phyloP scores from a whole-genome alignment of 2,888 invertebrate genomes.

The Aporophyla nigra region DNA sequence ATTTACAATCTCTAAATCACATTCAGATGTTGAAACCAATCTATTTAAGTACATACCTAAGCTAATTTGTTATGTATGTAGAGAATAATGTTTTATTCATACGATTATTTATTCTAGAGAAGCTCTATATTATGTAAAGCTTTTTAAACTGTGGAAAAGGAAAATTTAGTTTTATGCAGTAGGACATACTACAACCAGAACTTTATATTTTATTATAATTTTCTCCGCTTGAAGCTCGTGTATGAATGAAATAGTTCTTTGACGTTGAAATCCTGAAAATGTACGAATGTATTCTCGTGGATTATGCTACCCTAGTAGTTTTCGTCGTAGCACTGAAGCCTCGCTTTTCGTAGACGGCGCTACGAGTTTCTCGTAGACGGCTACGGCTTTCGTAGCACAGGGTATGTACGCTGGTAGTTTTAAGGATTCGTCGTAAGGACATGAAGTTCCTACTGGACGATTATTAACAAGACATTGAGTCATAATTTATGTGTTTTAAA shows the following conservation, averaged over 20 bases:
- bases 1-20: not conserved
- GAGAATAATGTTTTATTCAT: slow-evolving; percentile 45
- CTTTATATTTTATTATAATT: slow-evolving; percentile 27
- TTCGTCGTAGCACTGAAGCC: slow-evolving; percentile 12
- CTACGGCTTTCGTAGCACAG: not conserved
- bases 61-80: slow-evolving; percentile 33
- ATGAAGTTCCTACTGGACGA: no score
- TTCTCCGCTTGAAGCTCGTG: slow-evolving; percentile 2
- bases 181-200: not conserved
- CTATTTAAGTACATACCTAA: slow-evolving; percentile 25
- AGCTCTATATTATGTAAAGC: not conserved
- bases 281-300: not conserved
- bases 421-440: no score
- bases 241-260: slow-evolving; percentile 19
- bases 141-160: slow-evolving; percentile 11
- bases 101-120: slow-evolving; percentile 15
- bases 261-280: slow-evolving; percentile 9
- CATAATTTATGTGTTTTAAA: not conserved
- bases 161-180: slow-evolving; percentile 4
- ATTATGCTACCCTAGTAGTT: slow-evolving; percentile 29
- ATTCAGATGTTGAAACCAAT: slow-evolving; percentile 34
- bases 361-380: slow-evolving; percentile 6
- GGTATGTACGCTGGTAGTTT: not conserved
- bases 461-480: not conserved
- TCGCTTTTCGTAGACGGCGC: slow-evolving; percentile 14